Conservation (phyloP, 2,888 invertebrate genomes). For the Conus canariensis region DNA sequence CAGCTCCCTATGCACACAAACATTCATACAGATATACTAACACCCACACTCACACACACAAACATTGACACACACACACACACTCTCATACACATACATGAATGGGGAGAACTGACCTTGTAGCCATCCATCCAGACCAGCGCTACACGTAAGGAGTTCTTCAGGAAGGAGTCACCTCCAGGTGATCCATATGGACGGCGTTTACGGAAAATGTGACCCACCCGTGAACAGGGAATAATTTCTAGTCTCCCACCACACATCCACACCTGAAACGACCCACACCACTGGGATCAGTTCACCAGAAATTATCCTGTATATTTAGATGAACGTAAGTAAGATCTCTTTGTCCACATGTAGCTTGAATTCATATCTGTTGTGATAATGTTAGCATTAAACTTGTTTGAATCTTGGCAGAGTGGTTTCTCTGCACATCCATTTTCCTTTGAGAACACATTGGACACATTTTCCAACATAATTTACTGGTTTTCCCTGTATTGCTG, state of each 20-base stretch:
- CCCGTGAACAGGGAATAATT: slow-evolving; percentile 95
- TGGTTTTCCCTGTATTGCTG: no score
- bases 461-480: no score
- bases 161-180: slow-evolving; percentile 89
- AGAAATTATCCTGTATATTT: not conserved
- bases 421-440: no score
- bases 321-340: not conserved
- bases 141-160: slow-evolving; percentile 94
- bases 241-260: slow-evolving; percentile 96
- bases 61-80: not conserved
- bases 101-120: slow-evolving; percentile 81
- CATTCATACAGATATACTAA: not conserved
- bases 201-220: slow-evolving; percentile 96
- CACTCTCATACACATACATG: not conserved
- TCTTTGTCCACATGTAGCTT: not conserved
- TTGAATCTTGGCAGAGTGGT: no score
- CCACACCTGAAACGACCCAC: slow-evolving; percentile 86
- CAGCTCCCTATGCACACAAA: not conserved
- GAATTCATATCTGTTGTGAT: not conserved
- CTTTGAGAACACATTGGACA: no score
- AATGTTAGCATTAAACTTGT: no score
- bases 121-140: slow-evolving; percentile 98
- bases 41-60: not conserved
- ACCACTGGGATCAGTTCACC: not conserved
- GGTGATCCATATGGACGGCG: slow-evolving; percentile 93